Base-by-base conservation (phyloP, 2,797 vertebrate genomes). In the Epinephelus awoara region DNA sequence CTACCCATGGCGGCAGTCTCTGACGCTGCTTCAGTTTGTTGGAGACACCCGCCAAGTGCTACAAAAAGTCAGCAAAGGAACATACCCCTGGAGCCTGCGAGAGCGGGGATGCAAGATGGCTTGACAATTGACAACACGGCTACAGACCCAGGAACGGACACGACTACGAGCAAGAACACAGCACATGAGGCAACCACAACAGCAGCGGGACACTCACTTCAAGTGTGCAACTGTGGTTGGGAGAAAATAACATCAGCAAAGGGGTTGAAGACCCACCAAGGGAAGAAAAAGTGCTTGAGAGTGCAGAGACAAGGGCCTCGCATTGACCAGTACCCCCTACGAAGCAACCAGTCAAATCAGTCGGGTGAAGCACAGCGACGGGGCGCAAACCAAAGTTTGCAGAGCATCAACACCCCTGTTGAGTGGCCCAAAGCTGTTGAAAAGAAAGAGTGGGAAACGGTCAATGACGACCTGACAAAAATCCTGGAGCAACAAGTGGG, bases 381-480 rank as follows among this genome's bases (percentile, higher is more conserved):
- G 84, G 76, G 79, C 29, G 18, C 2, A 82, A 76, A 72, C 72
- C 75, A 80, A 27, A 78, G 69, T 70, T 54, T 15, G 25, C 58
- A 82, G 66, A 40, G 58, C 65, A 71, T 85, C 75, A 75, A 38
- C 25, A 34, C 54, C 70, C 59, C 47, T 78, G 52, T 62, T 80
- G 65, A 70, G 19, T 75, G 67, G 46, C 72, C 59, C 6, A 59
- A 59, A 64, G 27, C 50, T 73, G 52, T 55, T 72, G 56, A 62
- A n/a, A 75, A 69, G 21, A 75, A 18, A 19, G 55, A 54, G 44
- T 71, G 55, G 19, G 59, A 71, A 70, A 64, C n/a, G 2, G 5
- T 67, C 18, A 50, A 58, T 4, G 7, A 66, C 2, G n/a, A 67
- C 56, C 19, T 67, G 19, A 14, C 17, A 27, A 40, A 46, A 49